Evolutionary conservation across 2,888 invertebrate genomes (phyloP), one percentile per base, ranked within the genome.

Genomic region (Taphrorychus bicolor): DNA sequence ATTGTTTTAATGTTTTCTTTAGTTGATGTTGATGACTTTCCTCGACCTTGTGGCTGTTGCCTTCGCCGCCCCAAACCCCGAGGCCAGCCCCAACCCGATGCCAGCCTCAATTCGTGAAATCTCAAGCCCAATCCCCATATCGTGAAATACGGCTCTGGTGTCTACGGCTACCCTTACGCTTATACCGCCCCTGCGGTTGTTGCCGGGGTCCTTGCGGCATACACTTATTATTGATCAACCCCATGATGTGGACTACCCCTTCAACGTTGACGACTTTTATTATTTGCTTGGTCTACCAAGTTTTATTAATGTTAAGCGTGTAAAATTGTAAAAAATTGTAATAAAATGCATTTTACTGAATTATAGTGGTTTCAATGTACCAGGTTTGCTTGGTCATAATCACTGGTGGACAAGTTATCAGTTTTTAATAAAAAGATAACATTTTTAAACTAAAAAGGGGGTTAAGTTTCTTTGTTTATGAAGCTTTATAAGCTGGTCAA

Each of bases 41-140:
- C 82, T 86, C 78, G 87, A 86, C 72, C 76, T 87, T 71, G 76
- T 86, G 84, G 70, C 72, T 18, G 14, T 70, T 2, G 71, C 68
- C 57, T 67, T 71, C 42, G 71, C 72, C 59, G 57, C 69, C 9
- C 71, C 73, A 18, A 57, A 49, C 11, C 66, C 74, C 3, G 57
- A 63, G 4, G 71, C 72, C 11, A 58, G 69, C 21, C 66, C 68
- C 18, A 51, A 42, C 9, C 56, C 59, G 14, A n/a, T 4, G 17
- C 42, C 49, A 4, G 21, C 18, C 17, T 18, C 49, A n/a, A n/a
- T n/a, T n/a, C n/a, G n/a, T n/a, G n/a, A n/a, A n/a, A n/a, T n/a
- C n/a, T n/a, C 5, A 19, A 9, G 16, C 49, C 49, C 17, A 18
- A 11, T 5, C 49, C 49, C n/a, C 54, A 45, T 16, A 18, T 51